Base-by-base conservation (phyloP, 1,140 invertebrate genomes). In the Macrotrachela quadricornifera region DNA sequence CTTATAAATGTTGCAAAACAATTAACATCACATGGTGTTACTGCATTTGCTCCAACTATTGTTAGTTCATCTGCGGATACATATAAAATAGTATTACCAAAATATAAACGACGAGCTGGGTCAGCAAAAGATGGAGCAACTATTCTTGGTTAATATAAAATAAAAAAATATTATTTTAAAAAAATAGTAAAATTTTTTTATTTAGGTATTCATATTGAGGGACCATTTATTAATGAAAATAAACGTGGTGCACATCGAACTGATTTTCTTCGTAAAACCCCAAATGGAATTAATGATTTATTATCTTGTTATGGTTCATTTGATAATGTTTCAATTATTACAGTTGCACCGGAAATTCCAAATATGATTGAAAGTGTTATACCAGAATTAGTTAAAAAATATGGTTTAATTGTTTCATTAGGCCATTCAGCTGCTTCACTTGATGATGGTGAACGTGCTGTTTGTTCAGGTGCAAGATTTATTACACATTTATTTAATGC, bases 401-500 rank as follows among this genome's bases (percentile, higher is more conserved):
- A 71, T 57, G 80, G 81, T 49, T 82, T 96, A 46, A 78, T 79
- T 59, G 85, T 96, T 37, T 87, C 88, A 46, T 63, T 96, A 38
- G 91, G 77, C 57, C 91, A 96, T 72, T 92, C 88, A 0, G 77
- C 75, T 60, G 83, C 80, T 4, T 80, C 79, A 71, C 72, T 94
- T 45, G 72, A 72, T 1, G 72, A 85, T 59, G 86, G 84, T 16
- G 86, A 94, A 71, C 72, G 76, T 47, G 91, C 83, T 44, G 79
- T 91, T 0, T 71, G 74, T 59, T 71, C 76, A 68, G 92, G 92
- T 49, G 92, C 88, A 9, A 77, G 77, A n/a, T 78, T 92, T 56
- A 90, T 99, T 53, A 99, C 92, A 38, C 92, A 99, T 76, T 73
- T 97, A 15, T 99, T 97, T 65, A 97, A 97, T 74, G 91, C 91